Evolutionary conservation across 2,888 invertebrate genomes (phyloP).

Genomic region (Tryphoninae sp.): DNA sequence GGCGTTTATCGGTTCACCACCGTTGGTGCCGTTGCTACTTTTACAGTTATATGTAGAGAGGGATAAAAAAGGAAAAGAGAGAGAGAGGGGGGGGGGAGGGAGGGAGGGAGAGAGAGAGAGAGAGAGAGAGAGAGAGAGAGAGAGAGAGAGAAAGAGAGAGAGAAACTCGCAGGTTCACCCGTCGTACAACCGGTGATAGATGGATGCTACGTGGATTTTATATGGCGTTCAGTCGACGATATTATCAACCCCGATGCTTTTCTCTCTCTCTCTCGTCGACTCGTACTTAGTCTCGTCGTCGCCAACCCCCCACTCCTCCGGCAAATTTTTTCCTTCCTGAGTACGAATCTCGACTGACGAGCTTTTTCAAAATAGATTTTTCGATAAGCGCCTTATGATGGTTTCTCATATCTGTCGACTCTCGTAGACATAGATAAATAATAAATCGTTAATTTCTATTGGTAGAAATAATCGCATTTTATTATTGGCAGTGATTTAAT

Average conservation of each 20-base stretch:
- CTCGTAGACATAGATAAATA: neutral
- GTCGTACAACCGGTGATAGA: conserved; percentile 51
- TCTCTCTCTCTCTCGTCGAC: conserved; percentile 15
- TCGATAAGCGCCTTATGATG: conserved; percentile 1
- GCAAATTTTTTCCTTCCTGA: neutral
- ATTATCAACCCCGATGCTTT: conserved; percentile 35
- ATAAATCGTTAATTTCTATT: neutral
- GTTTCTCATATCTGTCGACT: neutral
- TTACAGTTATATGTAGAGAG: neutral
- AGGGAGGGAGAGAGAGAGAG: neutral
- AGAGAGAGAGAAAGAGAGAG: too few relatives aligned
- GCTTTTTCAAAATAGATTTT: neutral
- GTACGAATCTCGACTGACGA: neutral
- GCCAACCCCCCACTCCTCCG: neutral
- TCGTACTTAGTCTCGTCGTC: conserved; percentile 9
- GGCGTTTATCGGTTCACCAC: conserved; percentile 7
- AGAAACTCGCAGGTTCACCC: conserved; percentile 8
- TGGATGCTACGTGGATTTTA: conserved; percentile 48
- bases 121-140: neutral
- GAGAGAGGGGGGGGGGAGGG: neutral
- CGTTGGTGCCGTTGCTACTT: neutral
- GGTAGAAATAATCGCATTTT: neutral
- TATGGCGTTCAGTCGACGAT: conserved; percentile 47
- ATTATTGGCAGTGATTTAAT: neutral
- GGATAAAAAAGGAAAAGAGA: neutral